A percentile compares a stretch with the other conserved stretches of the same genome.
Evolutionary conservation across 2,113 vertebrate species (phyloP).

Genomic region (Lamprologus ornatipinnis): DNA sequence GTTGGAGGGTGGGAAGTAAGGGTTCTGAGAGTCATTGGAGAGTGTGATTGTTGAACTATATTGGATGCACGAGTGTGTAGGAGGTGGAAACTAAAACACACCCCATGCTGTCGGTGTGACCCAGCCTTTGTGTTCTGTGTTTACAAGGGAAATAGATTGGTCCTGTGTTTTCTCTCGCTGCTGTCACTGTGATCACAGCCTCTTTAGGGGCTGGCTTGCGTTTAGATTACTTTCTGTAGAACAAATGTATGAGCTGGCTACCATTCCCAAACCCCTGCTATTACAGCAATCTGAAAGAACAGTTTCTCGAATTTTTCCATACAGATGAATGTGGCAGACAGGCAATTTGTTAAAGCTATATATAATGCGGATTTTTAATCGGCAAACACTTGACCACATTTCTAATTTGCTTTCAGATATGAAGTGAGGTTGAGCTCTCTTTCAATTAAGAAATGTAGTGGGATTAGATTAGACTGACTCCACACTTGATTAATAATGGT

Average conservation of each 20-base stretch:
- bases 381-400: neutral
- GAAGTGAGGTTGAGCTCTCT: neutral
- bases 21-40: constrained; percentile 40
- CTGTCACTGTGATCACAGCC: constrained; percentile 41
- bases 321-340: neutral
- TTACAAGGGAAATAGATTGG: constrained; percentile 30
- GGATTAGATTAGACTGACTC: neutral
- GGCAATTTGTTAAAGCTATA: neutral
- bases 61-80: constrained; percentile 57
- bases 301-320: neutral
- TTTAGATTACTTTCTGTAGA: constrained; percentile 17
- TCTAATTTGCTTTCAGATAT: neutral
- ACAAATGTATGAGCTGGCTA: constrained; percentile 6
- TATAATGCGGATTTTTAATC: neutral
- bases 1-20: constrained; percentile 22
- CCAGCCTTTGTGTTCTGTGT: constrained; percentile 39
- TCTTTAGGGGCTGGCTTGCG: constrained; percentile 31
- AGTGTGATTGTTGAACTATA: constrained; percentile 57
- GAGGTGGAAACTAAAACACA: constrained; percentile 59
- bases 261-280: neutral
- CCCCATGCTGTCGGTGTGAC: constrained; percentile 50
- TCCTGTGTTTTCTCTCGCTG: constrained; percentile 11
- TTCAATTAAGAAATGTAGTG: neutral
- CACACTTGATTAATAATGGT: neutral
- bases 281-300: neutral